These are phyloP conservation scores for Sitta europaea DNA, from an alignment of 2,113 vertebrate species.

Conservation along the genomic window DNA sequence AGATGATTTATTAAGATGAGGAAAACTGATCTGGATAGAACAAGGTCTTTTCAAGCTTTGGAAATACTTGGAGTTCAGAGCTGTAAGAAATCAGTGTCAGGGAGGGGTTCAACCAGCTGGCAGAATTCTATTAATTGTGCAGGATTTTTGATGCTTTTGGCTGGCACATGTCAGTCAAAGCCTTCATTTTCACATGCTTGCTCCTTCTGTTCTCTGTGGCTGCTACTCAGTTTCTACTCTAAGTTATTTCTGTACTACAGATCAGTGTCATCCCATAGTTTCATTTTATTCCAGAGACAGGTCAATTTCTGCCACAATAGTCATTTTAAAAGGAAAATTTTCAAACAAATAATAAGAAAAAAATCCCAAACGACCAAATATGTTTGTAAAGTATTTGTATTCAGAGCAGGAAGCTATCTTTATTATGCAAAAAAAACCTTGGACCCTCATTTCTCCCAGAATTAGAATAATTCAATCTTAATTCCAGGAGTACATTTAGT, in stretches of 20 bases:
- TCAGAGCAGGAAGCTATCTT: neutral
- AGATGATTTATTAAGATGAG: neutral
- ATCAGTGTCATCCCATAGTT: neutral
- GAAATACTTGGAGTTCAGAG: neutral
- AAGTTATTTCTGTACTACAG: neutral
- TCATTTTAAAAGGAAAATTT: neutral
- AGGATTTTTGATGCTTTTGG: neutral
- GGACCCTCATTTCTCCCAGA: neutral
- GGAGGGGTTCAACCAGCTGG: neutral
- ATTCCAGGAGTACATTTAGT: neutral
- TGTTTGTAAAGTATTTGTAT: neutral
- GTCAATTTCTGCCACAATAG: neutral
- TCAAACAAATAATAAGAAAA: neutral
- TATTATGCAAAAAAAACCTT: neutral
- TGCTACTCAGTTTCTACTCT: neutral
- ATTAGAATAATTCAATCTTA: neutral
- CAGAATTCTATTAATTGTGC: neutral
- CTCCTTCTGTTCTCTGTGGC: neutral
- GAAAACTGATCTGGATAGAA: neutral
- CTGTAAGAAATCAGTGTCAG: neutral
- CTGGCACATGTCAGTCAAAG: neutral
- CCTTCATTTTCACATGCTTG: neutral
- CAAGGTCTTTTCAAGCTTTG: neutral
- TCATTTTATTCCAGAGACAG: neutral
- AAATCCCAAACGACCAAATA: neutral